phyloP scores from a whole-genome alignment of 2,888 invertebrate species.

The Dichetophora obliterata region DNA sequence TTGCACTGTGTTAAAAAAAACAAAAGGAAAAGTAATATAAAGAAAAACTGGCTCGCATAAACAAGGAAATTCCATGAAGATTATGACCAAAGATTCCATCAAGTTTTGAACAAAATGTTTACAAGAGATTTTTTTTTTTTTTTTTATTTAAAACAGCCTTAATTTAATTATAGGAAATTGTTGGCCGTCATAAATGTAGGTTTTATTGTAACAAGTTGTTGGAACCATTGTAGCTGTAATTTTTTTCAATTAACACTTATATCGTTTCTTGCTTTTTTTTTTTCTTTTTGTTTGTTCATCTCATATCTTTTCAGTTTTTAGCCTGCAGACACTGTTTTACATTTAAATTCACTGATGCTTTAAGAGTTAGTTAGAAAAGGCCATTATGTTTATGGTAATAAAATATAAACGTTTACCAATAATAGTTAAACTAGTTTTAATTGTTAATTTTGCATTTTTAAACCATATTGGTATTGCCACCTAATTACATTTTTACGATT shows the following conservation, averaged over 20 bases:
- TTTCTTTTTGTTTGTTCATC: too few relatives aligned
- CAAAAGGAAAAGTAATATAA: too few relatives aligned
- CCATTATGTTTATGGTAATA: not conserved
- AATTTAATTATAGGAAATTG: slow-evolving; percentile 20
- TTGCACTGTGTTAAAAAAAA: too few relatives aligned
- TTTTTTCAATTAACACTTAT: not conserved
- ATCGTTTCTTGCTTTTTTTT: not conserved
- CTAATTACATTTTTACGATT: not conserved
- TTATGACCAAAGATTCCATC: slow-evolving; percentile 38
- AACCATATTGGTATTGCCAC: not conserved
- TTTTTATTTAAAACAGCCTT: too few relatives aligned
- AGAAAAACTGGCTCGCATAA: not conserved
- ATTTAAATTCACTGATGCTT: not conserved
- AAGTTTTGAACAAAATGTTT: slow-evolving; percentile 5
- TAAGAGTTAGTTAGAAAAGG: not conserved
- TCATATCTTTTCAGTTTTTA: not conserved
- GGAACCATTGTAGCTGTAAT: not conserved
- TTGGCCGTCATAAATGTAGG: not conserved
- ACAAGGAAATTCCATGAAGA: slow-evolving; percentile 23
- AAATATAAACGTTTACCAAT: not conserved
- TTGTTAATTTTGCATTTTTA: not conserved
- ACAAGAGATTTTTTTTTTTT: too few relatives aligned
- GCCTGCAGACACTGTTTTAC: slow-evolving; percentile 21
- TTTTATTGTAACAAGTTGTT: not conserved
- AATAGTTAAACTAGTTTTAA: not conserved